Evolutionary conservation across 2,797 vertebrate genomes (phyloP), one percentile per base, ranked within the genome.

Genomic region (Petrocephalus sullivani): DNA sequence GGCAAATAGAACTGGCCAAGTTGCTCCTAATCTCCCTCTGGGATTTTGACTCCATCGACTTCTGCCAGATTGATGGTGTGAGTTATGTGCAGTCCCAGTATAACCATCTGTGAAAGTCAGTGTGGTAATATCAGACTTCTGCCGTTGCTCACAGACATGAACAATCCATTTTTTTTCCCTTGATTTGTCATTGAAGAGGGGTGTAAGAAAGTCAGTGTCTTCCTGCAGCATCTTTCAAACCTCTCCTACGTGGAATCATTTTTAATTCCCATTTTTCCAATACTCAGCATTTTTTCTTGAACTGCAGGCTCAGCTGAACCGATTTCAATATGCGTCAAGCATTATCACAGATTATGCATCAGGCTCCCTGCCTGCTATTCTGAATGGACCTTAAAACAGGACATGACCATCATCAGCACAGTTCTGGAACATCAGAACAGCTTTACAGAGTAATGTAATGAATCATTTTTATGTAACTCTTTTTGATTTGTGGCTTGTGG

Each of bases 401-500:
- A 16, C 84, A 56, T 16, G 28, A 57, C 84, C 16, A 41, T 56
- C 14, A 33, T 54, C 53, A 58, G 1, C 16, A 28, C 84, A 41
- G 53, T 56, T 56, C 82, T 56, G 23, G 8, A 12, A 53, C 46
- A 54, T 83, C 81, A 83, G 46, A 51, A 28, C 46, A 85, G 84
- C 21, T 53, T 85, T 57, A 85, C 14, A 56, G 14, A 33, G 53
- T 14, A 57, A 58, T 85, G 53, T 19, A 57, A 54, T 37, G 84
- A 85, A 85, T 85, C 84, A 85, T 51, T 84, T 78, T 84, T 84
- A 88, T 83, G 87, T 64, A 84, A 88, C 87, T 88, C 87, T 61
- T 54, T 58, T 83, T 88, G 21, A 88, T 58, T 87, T 84, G 9
- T 60, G 46, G 78, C 81, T 33, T 64, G 87, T 88, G 81, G 87